These are phyloP conservation scores for Nezara viridula DNA, from an alignment of 2,888 invertebrate genomes.

Conservation along the genomic window DNA sequence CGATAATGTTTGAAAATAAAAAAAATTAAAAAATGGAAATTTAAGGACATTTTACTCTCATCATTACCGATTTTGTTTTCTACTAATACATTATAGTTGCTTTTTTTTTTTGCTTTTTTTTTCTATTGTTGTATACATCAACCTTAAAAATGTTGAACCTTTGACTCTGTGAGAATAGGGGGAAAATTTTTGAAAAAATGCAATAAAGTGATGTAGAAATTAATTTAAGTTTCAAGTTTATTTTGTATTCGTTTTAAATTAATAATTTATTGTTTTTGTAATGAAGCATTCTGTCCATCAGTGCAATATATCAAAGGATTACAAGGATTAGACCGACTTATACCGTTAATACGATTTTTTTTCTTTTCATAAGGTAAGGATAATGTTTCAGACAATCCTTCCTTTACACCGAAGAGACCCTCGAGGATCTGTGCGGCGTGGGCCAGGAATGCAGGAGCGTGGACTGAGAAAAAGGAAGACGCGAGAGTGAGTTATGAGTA, in stretches of 20 bases:
- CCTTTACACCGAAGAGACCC: background rate
- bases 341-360: background rate
- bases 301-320: background rate
- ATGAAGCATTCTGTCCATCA: background rate
- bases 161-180: too few species aligned
- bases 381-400: background rate
- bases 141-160: too few species aligned
- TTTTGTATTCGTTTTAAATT: background rate
- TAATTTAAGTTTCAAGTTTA: too few species aligned
- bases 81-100: too few species aligned
- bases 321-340: background rate
- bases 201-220: too few species aligned
- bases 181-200: too few species aligned
- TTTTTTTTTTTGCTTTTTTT: too few species aligned
- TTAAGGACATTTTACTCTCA: too few species aligned
- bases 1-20: too few species aligned
- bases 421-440: background rate
- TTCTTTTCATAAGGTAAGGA: background rate
- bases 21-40: too few species aligned
- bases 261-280: background rate
- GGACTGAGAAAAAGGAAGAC: slow-evolving; percentile 44
- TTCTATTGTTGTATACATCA: too few species aligned
- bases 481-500: slow-evolving; percentile 42
- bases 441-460: slow-evolving; percentile 31
- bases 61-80: too few species aligned